Conservation (phyloP, 1,140 invertebrate genomes). For the Brachionus sp. region DNA sequence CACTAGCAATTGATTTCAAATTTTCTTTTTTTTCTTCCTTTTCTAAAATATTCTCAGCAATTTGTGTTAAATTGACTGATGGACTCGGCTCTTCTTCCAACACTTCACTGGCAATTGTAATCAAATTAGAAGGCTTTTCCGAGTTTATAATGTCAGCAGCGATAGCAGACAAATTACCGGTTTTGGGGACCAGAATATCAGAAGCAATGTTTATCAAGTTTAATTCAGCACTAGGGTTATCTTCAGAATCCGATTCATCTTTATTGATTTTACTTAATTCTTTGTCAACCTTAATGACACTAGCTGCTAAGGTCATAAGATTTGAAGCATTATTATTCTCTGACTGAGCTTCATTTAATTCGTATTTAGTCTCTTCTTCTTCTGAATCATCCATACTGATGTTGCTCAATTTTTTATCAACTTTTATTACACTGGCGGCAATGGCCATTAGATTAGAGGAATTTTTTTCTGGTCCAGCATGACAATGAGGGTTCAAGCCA, state of each 20-base stretch:
- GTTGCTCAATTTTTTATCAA: conserved; percentile 9
- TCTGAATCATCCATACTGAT: neutral
- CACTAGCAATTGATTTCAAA: neutral
- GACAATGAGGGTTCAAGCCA: conserved; percentile 20
- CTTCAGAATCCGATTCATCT: neutral
- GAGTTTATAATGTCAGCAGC: neutral
- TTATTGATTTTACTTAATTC: neutral
- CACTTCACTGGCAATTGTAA: neutral
- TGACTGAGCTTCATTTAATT: too few relatives aligned
- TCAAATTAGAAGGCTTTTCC: neutral
- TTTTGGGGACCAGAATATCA: neutral
- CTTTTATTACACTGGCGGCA: neutral
- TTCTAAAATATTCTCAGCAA: neutral
- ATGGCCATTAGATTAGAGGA: conserved; percentile 3
- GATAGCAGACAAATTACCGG: neutral
- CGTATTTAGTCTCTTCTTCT: neutral
- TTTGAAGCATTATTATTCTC: neutral
- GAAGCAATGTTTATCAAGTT: neutral
- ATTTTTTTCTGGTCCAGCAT: neutral
- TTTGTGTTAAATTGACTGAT: neutral
- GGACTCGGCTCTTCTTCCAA: neutral
- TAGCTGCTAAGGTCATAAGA: conserved; percentile 3
- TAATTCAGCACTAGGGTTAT: neutral
- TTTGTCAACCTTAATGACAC: conserved; percentile 15
- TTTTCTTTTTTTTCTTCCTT: neutral